A percentile compares a stretch with the other conserved stretches of the same genome.
Evolutionary conservation across 2,797 vertebrate species (phyloP).

Genomic region (Falco cherrug): DNA sequence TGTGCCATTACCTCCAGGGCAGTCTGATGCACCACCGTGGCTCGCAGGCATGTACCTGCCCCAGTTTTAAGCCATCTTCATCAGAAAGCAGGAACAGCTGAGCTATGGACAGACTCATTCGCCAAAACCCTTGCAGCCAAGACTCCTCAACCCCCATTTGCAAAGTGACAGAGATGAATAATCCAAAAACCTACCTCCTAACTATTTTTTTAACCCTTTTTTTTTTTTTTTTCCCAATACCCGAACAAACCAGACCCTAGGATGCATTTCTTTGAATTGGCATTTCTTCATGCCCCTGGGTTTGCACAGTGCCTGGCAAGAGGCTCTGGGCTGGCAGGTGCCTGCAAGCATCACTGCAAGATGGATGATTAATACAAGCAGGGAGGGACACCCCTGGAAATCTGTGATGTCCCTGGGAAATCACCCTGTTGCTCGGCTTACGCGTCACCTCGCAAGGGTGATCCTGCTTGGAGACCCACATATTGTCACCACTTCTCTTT

Average conservation of each 20-base stretch:
- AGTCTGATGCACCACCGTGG: accelerated
- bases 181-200: not conserved
- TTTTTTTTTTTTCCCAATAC: not conserved
- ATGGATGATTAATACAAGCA: not conserved
- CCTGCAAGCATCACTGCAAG: not conserved
- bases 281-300: not conserved
- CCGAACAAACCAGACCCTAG: not conserved
- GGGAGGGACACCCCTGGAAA: not conserved
- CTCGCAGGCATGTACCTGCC: not conserved
- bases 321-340: not conserved
- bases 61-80: not conserved
- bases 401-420: not conserved
- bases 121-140: not conserved
- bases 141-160: not conserved
- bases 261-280: not conserved
- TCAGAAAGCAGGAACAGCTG: not conserved
- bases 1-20: not conserved
- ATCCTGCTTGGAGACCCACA: not conserved
- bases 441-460: not conserved
- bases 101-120: accelerated
- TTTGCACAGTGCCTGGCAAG: not conserved
- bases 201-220: too few species aligned
- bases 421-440: not conserved
- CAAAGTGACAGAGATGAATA: not conserved
- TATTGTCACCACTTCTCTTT: not conserved